Evolutionary conservation across 2,113 vertebrate species (phyloP).

Genomic region (Labrus mixtus): DNA sequence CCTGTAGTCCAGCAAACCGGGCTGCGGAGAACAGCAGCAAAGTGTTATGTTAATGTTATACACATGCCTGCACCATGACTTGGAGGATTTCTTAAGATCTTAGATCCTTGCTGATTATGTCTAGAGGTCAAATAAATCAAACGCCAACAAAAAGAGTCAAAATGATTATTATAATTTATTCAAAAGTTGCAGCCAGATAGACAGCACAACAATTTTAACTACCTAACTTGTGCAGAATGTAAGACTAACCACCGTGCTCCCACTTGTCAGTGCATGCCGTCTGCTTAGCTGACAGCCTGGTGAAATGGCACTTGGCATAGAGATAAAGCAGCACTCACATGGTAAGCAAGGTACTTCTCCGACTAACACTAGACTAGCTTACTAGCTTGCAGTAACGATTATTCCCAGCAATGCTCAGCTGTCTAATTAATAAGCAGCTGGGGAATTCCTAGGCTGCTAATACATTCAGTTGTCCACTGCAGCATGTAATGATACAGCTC

Average conservation of each 20-base stretch:
- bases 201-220: slow-evolving; percentile 24
- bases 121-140: slow-evolving; percentile 14
- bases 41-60: slow-evolving; percentile 50
- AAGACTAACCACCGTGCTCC: slow-evolving; percentile 44
- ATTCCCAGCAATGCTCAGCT: slow-evolving; percentile 55
- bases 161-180: slow-evolving; percentile 12
- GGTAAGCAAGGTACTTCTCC: slow-evolving; percentile 42
- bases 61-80: slow-evolving; percentile 50
- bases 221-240: slow-evolving; percentile 15
- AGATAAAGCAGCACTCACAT: slow-evolving; percentile 33
- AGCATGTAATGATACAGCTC: slow-evolving; percentile 66
- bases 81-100: slow-evolving; percentile 22
- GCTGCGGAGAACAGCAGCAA: slow-evolving; percentile 41
- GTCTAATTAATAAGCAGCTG: slow-evolving; percentile 66
- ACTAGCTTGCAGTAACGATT: slow-evolving; percentile 55
- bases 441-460: slow-evolving; percentile 64
- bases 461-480: slow-evolving; percentile 67
- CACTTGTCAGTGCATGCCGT: slow-evolving; percentile 50
- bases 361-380: slow-evolving; percentile 27
- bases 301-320: slow-evolving; percentile 55
- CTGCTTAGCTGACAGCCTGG: slow-evolving; percentile 40
- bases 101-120: slow-evolving; percentile 8
- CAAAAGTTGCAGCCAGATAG: slow-evolving; percentile 11
- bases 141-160: slow-evolving; percentile 17
- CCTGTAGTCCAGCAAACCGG: slow-evolving; percentile 55